Evolutionary conservation across 2,113 vertebrate genomes (phyloP).

Genomic region (Nibea coibor): DNA sequence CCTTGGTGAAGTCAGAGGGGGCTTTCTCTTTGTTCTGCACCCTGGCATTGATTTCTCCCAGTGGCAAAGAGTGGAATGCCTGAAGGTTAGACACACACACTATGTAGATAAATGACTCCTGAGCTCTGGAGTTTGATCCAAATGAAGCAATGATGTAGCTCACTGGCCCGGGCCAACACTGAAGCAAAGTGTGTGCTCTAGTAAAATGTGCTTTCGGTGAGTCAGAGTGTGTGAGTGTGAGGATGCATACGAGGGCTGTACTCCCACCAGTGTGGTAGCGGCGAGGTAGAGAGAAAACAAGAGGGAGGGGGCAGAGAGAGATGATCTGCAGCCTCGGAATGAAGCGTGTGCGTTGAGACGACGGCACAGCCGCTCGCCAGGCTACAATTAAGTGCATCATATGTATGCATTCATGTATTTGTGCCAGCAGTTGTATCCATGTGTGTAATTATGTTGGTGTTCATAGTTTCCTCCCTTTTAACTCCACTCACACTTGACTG

Average conservation of each 20-base stretch:
- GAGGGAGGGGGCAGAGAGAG: neutral
- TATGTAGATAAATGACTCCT: constrained; percentile 83
- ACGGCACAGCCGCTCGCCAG: constrained; percentile 10
- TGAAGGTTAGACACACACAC: constrained; percentile 77
- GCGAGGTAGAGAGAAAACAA: neutral
- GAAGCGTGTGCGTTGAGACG: constrained; percentile 26
- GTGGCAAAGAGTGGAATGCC: constrained; percentile 57
- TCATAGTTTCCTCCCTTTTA: neutral
- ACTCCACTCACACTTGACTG: neutral
- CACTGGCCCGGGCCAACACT: constrained; percentile 73
- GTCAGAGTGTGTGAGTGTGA: constrained; percentile 31
- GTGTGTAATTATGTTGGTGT: constrained; percentile 3
- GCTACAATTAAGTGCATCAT: constrained; percentile 2
- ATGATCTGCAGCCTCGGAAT: constrained; percentile 10
- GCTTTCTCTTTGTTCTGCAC: constrained; percentile 68
- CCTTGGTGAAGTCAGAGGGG: constrained; percentile 51
- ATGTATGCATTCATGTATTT: neutral
- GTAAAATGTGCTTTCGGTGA: constrained; percentile 39
- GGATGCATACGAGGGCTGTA: neutral
- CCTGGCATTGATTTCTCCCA: constrained; percentile 72
- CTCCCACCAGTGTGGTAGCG: constrained; percentile 13
- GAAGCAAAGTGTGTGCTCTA: constrained; percentile 52
- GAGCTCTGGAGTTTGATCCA: constrained; percentile 78
- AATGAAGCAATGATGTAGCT: constrained; percentile 85
- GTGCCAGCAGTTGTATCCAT: constrained; percentile 4